Evolutionary conservation across 2,797 vertebrate genomes (phyloP), one percentile per base, ranked within the genome.

Genomic region (Telmatherina bonti): DNA sequence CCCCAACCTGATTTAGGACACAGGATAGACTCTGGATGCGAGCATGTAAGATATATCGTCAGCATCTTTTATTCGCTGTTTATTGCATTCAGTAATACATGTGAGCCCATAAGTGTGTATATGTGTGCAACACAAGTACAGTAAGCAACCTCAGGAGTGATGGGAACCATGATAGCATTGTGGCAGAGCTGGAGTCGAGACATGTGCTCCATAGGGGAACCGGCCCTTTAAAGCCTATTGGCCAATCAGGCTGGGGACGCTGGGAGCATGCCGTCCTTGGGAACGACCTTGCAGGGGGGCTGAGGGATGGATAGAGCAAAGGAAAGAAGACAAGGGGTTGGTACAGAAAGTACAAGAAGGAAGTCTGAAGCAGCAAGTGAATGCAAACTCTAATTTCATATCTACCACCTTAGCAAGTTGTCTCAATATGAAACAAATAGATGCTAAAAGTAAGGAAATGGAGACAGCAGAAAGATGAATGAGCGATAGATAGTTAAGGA

Each of bases 221-320:
- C 81, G 94, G 88, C 91, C 88, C 94, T 95, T 95, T 95, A 95
- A 95, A 82, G 88, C 67, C 62, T 54, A 77, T 79, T 76, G 81
- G 81, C 94, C 94, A 94, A 94, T 93, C 88, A 92, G 83, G 77
- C 74, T 49, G 80, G 70, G 86, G 85, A 91, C 90, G 88, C 90
- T 91, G 90, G 86, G 89, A 93, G 88, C 79, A 81, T 78, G 82
- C 60, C 66, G 92, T 95, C 94, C 94, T 95, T 95, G 94, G 81
- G 83, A 94, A 92, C 54, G 89, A 94, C 94, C 94, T 95, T 95
- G 93, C 89, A 82, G 89, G 88, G 85, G 87, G 88, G 80, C 81
- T 16, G 49, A 80, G 53, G 72, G 84, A 87, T 86, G 84, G 80
- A 75, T 79, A 72, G 72, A 75, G 65, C 35, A 73, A 53, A 77